Evolutionary conservation across 2,113 vertebrate species (phyloP), one percentile per base, ranked within the genome.

Genomic region (Ramphastos sulfuratus): DNA sequence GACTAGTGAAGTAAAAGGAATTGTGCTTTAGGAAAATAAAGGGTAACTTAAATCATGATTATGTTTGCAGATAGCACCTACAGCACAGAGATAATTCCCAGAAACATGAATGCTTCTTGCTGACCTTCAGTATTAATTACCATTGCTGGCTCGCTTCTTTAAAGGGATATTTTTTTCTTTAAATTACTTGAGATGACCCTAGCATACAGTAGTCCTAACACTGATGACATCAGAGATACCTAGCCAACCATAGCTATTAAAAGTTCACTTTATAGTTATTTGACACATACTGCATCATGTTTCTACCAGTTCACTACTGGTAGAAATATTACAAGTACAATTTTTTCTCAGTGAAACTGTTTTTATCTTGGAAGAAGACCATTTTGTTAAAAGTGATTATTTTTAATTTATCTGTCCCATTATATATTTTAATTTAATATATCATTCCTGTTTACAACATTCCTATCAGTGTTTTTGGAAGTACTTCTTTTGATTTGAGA

Each of bases 331-430:
- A 46, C 46, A 46, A 46, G 8, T 44, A 44, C 44, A 44, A 17
- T 48, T 48, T 48, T 79, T 84, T 61, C 37, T 44, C n/a, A 66
- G 10, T 39, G 25, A 71, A 55, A n/a, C 19, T 66, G 10, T 39
- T 39, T 56, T 90, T 70, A 20, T 12, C 28, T 64, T 56, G 21
- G 37, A 88, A 78, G 28, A 88, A 87, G 24, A 64, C 55, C 55
- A 75, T 81, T 83, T 64, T 48, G 19, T 48, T 31, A 31, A 7
- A 71, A 28, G 12, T 23, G 9, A 19, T 2, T 37, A 25, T 13
- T 80, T 73, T 56, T 4, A 5, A 16, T 28, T 2, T 11, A 25
- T 15, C 3, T 60, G 1, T 75, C 21, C 0, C 0, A 56, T 48
- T 2, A 65, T 31, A 8, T 6, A 23, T 82, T 82, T 87, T 79